Conservation (phyloP, 2,888 invertebrate genomes). For the Nemapogon koenigi region DNA sequence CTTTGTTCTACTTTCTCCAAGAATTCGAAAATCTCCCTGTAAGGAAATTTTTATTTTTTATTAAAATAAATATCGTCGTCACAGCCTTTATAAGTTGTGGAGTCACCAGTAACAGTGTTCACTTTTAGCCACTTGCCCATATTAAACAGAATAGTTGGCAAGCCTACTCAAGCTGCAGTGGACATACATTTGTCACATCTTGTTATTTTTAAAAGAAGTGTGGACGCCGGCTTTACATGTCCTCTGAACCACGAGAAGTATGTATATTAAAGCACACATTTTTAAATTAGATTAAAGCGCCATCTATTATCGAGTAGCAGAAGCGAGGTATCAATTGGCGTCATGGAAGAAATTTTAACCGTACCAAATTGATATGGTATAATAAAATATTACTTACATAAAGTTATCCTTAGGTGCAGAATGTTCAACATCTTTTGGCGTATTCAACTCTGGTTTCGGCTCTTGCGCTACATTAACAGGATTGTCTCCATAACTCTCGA, state of each 20-base stretch:
- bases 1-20: constrained; percentile 70
- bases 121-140: too few relatives aligned
- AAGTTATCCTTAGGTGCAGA: constrained; percentile 46
- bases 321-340: too few relatives aligned
- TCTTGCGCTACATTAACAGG: constrained; percentile 32
- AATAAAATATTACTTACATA: constrained; percentile 41
- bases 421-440: constrained; percentile 30
- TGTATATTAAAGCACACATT: neutral
- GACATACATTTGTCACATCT: too few relatives aligned
- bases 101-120: too few relatives aligned
- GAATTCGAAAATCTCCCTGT: constrained; percentile 69
- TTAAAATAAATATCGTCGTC: neutral
- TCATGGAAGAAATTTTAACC: too few relatives aligned
- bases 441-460: constrained; percentile 20
- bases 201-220: too few relatives aligned
- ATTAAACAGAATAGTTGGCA: too few relatives aligned
- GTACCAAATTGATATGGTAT: constrained; percentile 20
- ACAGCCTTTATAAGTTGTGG: neutral
- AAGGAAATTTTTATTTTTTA: constrained; percentile 21
- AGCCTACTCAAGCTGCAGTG: too few relatives aligned
- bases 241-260: too few relatives aligned
- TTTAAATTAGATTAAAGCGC: too few relatives aligned
- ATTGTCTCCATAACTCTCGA: constrained; percentile 51
- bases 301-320: too few relatives aligned
- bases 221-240: too few relatives aligned